Conservation (phyloP, 2,888 invertebrate species). For the Tetanocera ferruginea region DNA sequence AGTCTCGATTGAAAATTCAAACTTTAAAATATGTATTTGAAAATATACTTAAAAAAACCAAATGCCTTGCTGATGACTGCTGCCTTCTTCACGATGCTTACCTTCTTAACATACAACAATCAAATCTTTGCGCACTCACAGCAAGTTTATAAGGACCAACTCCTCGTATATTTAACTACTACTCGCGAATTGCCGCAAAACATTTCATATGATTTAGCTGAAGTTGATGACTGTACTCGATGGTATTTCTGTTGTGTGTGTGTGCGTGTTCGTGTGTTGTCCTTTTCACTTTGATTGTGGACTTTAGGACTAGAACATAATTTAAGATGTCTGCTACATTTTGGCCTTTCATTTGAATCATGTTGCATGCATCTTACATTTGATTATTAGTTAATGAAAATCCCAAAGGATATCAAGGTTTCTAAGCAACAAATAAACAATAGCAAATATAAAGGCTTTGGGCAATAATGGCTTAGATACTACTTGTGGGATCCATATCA, state of each 20-base stretch:
- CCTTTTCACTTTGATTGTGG: neutral
- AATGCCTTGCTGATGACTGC: neutral
- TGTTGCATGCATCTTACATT: too few species aligned
- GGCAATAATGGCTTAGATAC: too few species aligned
- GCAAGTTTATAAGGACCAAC: neutral
- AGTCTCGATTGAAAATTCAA: neutral
- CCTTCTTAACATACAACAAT: neutral
- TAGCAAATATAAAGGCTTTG: too few species aligned
- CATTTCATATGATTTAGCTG: conserved; percentile 51
- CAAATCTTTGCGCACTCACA: neutral
- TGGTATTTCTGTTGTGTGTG: neutral
- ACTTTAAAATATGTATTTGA: neutral
- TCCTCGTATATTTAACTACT: conserved; percentile 51
- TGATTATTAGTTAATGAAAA: too few species aligned
- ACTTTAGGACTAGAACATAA: neutral
- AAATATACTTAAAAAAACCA: neutral
- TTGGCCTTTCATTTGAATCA: neutral
- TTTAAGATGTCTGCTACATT: neutral
- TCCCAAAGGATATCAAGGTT: too few species aligned
- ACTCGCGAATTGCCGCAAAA: conserved; percentile 59
- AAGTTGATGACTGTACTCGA: conserved; percentile 57
- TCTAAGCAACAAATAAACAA: too few species aligned
- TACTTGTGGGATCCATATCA: too few species aligned
- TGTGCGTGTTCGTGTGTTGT: neutral
- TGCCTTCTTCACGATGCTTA: neutral